A percentile compares a stretch with the other conserved stretches of the same genome.
Conservation (phyloP, 2,888 invertebrate genomes). For the Drosophila mettleri region DNA sequence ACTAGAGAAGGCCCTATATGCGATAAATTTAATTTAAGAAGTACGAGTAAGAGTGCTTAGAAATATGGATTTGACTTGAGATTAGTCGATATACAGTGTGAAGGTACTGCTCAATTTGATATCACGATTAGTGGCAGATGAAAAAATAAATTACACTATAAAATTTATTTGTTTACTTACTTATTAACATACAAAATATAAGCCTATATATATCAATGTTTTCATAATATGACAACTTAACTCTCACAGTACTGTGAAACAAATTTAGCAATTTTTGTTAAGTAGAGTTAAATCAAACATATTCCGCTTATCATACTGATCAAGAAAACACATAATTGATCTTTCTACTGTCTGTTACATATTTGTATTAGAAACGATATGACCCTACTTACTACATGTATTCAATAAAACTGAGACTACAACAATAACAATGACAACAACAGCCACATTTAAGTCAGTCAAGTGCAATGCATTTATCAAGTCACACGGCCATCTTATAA, state of each 20-base stretch:
- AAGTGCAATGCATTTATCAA: conserved; percentile 75
- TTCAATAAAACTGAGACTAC: not conserved
- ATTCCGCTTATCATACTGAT: too few relatives aligned
- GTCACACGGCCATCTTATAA: conserved; percentile 62
- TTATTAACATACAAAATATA: too few relatives aligned
- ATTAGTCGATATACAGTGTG: not conserved
- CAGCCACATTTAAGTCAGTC: conserved; percentile 59
- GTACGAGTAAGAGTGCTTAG: not conserved
- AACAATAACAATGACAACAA: not conserved
- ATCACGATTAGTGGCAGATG: too few relatives aligned
- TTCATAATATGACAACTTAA: too few relatives aligned
- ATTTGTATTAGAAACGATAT: not conserved
- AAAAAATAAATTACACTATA: too few relatives aligned
- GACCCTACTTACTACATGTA: not conserved
- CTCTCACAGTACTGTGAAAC: too few relatives aligned
- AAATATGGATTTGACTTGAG: not conserved
- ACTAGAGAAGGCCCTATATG: not conserved
- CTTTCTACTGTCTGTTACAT: not conserved
- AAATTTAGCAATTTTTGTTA: too few relatives aligned
- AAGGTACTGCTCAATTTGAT: too few relatives aligned
- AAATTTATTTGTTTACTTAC: too few relatives aligned
- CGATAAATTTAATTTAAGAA: not conserved
- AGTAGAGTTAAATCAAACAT: too few relatives aligned
- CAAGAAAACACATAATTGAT: too few relatives aligned
- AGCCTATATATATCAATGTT: too few relatives aligned